Base-by-base conservation (phyloP, 2,888 invertebrate genomes). In the Campaea margaritaria region DNA sequence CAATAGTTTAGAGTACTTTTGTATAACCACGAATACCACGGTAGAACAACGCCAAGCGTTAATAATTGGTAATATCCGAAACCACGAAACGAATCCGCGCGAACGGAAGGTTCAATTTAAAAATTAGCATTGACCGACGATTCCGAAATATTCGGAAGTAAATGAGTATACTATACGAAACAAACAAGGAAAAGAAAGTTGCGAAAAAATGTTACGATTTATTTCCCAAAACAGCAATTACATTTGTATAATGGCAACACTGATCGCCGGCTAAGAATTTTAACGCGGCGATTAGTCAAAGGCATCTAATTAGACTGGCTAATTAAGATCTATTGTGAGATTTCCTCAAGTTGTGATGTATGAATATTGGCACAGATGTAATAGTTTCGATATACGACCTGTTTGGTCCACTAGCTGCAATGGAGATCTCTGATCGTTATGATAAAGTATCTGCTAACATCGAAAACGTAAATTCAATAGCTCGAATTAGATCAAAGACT, bases 251-350 rank as follows among this genome's bases (percentile, higher is more conserved):
- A 64, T 60, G 47, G 54, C 63, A 49, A 58, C 64, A 67, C 75
- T 67, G 72, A 56, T 67, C 62, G 65, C 64, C 52, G 51, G 41
- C 41, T 50, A 56, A 48, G 45, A 31, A 58, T 70, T 57, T 60
- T 57, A 63, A 64, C 49, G 64, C 55, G 54, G 63, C 66, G 64
- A 59, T 68, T 61, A 67, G 64, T 73, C 54, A 58, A 61, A 61
- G 63, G 54, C 64, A 67, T 70, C 75, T 72, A 74, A 76, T 78
- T 75, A 77, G 68, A 73, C 67, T 75, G 74, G 72, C 50, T 76
- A 78, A 78, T 77, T 69, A 70, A 57, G 56, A 63, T 54, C 63
- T 58, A 31, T 41, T 49, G 49, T 42, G 47, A 57, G 58, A 65
- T 73, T 74, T 74, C 69, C 72, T 66, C 54, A 58, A 62, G 64